phyloP scores from a whole-genome alignment of 2,113 vertebrate genomes.

The Esox niger region DNA sequence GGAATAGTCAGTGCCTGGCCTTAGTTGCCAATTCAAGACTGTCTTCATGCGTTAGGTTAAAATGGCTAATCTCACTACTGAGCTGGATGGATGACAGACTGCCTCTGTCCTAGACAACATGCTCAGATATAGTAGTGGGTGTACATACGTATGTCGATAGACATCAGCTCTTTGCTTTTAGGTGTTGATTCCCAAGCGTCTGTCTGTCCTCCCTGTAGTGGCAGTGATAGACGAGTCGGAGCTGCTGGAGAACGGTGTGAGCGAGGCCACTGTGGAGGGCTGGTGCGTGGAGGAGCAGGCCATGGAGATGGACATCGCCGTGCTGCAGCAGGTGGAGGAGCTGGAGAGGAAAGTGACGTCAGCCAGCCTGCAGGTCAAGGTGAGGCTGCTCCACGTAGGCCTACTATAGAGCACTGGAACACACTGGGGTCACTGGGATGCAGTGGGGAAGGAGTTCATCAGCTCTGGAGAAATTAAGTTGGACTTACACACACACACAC shows the following conservation, averaged over 20 bases:
- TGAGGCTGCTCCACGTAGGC: constrained; percentile 51
- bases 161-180: too few species aligned
- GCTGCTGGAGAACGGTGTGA: constrained; percentile 81
- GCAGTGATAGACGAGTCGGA: constrained; percentile 80
- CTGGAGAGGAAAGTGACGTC: constrained; percentile 90
- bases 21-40: background rate
- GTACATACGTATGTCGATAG: too few species aligned
- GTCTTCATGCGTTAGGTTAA: too few species aligned
- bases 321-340: constrained; percentile 90
- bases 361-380: constrained; percentile 91
- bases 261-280: constrained; percentile 79
- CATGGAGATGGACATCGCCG: constrained; percentile 85
- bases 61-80: too few species aligned
- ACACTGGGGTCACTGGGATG: too few species aligned
- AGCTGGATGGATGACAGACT: too few species aligned
- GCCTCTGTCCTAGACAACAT: too few species aligned
- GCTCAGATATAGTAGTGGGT: too few species aligned
- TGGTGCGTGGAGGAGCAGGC: constrained; percentile 95
- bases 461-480: too few species aligned
- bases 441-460: too few species aligned
- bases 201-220: constrained; percentile 47
- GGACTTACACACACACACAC: background rate
- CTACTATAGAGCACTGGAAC: too few species aligned
- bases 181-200: background rate
- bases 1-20: background rate